Evolutionary conservation across 1,140 invertebrate genomes (phyloP), one percentile per base, ranked within the genome.

Genomic region (Macrobrachium nipponense): DNA sequence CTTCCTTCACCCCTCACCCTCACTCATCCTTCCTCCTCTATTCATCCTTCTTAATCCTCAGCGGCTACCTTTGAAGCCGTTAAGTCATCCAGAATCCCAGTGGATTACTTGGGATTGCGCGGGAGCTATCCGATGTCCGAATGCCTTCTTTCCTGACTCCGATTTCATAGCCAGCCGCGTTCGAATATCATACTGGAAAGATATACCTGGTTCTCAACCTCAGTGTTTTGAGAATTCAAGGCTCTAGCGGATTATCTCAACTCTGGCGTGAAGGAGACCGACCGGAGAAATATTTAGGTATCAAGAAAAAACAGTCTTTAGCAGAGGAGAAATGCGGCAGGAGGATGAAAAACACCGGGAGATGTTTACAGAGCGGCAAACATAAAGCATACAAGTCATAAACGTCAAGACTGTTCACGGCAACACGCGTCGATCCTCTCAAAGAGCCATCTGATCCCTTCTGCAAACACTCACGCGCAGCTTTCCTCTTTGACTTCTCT

Each of bases 1-100:
- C 73, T 44, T 51, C 73, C 12, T 76, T 20, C 20, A 20, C 80
- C 12, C 58, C 66, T 51, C 51, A 7, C 43, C 44, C 58, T 59
- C 58, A 60, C 59, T 60, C 64, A 58, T 14, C 73, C 61, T 59
- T 60, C 44, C 82, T 44, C 72, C 72, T 15, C 80, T 51, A 18
- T 18, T 23, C 44, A 36, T 64, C 82, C 61, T 6, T 4, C 10
- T 43, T 72, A 44, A 61, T 60, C 83, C 77, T 60, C 27, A n/a
- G 77, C 83, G 83, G 83, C 68, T 78, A 86, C 83, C 83, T 86
- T 86, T 86, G 83, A 86, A 72, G 77, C 58, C 59, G 83, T 62
- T 62, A 86, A 86, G 83, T 86, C 83, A 86, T 77, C 77, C 77
- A 80, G 83, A 86, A 86, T 80, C 83, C 72, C 77, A 60, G 20